Evolutionary conservation across 2,888 invertebrate species (phyloP), one percentile per base, ranked within the genome.

Genomic region (Nysson spinosus): DNA sequence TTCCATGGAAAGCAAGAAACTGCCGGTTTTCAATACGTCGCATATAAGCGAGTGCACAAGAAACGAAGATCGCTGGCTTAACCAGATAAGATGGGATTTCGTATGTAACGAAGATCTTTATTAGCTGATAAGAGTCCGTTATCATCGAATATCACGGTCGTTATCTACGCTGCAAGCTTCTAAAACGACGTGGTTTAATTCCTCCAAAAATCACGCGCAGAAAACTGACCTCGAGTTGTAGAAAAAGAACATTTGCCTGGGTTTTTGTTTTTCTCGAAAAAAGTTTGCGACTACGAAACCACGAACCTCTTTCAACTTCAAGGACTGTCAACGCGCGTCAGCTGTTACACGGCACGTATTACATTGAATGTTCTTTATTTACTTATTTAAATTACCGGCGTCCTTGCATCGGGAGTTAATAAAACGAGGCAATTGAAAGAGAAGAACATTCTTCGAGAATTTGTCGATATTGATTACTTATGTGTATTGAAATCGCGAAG

Each of bases 81-180:
- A 4, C 1, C 6, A n/a, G 51, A 51, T 56, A 69, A 47, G n/a
- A 9, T 26, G 5, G 20, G 24, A n/a, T 60, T 32, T 46, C 16
- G 39, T 14, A n/a, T 40, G 50, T 61, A 67, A 52, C 37, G 14
- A 67, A 52, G 68, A 62, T 69, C 37, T 62, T 67, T 67, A 46
- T 62, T 62, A 50, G 12, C 35, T 42, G 68, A 68, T 67, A 69
- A 69, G 26, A 26, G 5, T 7, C 26, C 34, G 61, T 54, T 52
- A 54, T 30, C 55, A 28, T 44, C 16, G 19, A 56, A 56, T 56
- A 52, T 40, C 46, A 22, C 7, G 2, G n/a, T 3, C 5, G 35
- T 49, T 58, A 66, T 67, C 58, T 28, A 0, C 28, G 19, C 9
- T 9, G 26, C 35, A 16, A 34, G 22, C 34, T 35, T 47, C 24